Base-by-base conservation (phyloP, 2,888 invertebrate species). In the Acrobasis suavella region DNA sequence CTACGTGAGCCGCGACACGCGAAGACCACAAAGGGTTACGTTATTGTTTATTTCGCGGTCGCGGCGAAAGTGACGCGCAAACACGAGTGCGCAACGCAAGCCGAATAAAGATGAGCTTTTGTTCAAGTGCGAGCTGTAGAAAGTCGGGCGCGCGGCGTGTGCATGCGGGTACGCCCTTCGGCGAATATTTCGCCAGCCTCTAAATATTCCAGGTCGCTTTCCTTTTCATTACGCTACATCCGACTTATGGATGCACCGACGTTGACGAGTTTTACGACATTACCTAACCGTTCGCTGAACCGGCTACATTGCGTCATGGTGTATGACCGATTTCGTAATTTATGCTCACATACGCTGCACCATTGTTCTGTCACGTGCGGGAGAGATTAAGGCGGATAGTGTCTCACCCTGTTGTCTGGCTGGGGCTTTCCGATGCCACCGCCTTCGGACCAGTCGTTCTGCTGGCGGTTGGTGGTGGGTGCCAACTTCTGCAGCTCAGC, bases 401-500 rank as follows among this genome's bases (percentile, higher is more conserved):
- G 58, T 67, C 83, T 81, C 80, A 93, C 94, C 76, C 96, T 94
- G 89, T 97, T 97, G 85, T 97, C 97, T 1, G 97, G 97, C 82
- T 97, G 97, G 15, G 97, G 96, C 87, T 95, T 94, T 66, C 96
- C 96, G 79, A 97, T 96, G 72, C 97, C 97, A 75, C 97, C 97
- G 70, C 93, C 95, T 81, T 96, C 95, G 49, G 97, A 97, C 97
- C 97, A 97, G 87, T 97, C 97, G 85, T 96, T 97, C 81, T 97
- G 96, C 62, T 94, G 94, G 60, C 97, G 94, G 89, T 96, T 95
- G 63, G 94, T 96, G 62, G 96, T 96, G 58, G 97, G 96, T 1
- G 97, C 96, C 74, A 97, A 88, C 85, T 97, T 97, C 87, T 96
- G 96, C 62, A 96, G 94, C 75, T 95, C 96, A 49, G 96, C 97